Evolutionary conservation across 92 coral and sea anemone species (phyloP).

Genomic region (Zoanthus gigantus): DNA sequence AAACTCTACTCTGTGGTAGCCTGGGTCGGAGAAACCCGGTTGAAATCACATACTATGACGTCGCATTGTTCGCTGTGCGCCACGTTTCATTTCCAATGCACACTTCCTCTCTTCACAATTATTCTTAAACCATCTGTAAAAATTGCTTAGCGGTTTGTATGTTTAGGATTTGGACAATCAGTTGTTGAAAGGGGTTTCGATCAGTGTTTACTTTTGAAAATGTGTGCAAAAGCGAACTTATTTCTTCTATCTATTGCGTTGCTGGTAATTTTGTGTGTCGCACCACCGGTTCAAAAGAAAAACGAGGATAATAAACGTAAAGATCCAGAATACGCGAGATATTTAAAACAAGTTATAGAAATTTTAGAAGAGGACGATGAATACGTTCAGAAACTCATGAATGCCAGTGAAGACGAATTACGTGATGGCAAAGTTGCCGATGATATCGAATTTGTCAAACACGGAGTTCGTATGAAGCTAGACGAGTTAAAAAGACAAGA

Average conservation of each 20-base stretch:
- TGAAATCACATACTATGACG: slow-evolving; percentile 64
- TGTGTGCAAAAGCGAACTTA: slow-evolving; percentile 35
- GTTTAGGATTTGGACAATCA: background rate
- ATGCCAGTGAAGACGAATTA: slow-evolving; percentile 93
- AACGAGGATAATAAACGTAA: slow-evolving; percentile 57
- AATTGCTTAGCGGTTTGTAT: background rate
- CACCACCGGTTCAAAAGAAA: slow-evolving; percentile 81
- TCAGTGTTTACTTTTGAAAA: slow-evolving; percentile 14
- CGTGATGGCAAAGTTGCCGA: slow-evolving; percentile 93
- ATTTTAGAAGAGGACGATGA: slow-evolving; percentile 94
- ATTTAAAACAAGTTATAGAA: slow-evolving; percentile 96
- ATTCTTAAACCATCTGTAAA: slow-evolving; percentile 19
- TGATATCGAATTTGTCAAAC: slow-evolving; percentile 89
- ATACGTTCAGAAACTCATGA: slow-evolving; percentile 87
- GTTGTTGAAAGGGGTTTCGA: background rate
- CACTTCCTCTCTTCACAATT: slow-evolving; percentile 4
- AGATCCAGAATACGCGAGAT: slow-evolving; percentile 95
- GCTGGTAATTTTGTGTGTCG: slow-evolving; percentile 68
- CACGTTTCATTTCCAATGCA: slow-evolving; percentile 76
- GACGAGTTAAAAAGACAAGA: slow-evolving; percentile 98
- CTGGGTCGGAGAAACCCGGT: background rate
- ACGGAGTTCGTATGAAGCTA: slow-evolving; percentile 89
- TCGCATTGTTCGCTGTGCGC: slow-evolving; percentile 73
- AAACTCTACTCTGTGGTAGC: no score
- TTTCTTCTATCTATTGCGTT: slow-evolving; percentile 31